These are phyloP conservation scores for Enteromius viviparus DNA, from an alignment of 2,797 vertebrate genomes.

Conservation along the genomic window DNA sequence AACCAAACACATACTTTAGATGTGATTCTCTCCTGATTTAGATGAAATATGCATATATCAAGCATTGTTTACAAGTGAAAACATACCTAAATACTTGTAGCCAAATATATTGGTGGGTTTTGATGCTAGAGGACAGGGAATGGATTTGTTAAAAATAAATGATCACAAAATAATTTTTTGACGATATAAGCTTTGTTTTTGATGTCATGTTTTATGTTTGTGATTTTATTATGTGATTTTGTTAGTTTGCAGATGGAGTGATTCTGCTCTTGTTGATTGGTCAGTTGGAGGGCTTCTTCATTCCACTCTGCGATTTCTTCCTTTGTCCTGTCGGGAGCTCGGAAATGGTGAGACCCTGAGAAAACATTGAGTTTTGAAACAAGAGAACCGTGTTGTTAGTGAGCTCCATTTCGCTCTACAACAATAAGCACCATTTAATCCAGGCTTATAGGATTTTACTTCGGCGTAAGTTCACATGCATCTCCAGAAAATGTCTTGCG, in stretches of 20 bases:
- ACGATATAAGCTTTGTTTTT: background rate
- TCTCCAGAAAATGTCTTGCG: slow-evolving; percentile 11
- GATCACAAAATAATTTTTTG: background rate
- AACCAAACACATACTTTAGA: background rate
- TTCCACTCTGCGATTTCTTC: slow-evolving; percentile 85
- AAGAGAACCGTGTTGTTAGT: background rate
- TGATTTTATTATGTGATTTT: slow-evolving; percentile 29
- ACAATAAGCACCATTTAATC: slow-evolving; percentile 1
- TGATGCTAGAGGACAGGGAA: background rate
- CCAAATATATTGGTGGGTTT: background rate
- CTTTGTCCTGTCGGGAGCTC: slow-evolving; percentile 79
- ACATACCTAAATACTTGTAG: background rate
- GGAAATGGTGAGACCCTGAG: slow-evolving; percentile 80
- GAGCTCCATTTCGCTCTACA: background rate
- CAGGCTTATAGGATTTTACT: slow-evolving; percentile 20
- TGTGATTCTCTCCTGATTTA: background rate
- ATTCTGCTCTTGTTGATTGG: slow-evolving; percentile 91
- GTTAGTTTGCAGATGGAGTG: slow-evolving; percentile 93
- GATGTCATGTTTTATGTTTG: slow-evolving; percentile 6
- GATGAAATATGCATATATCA: background rate
- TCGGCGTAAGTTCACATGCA: background rate
- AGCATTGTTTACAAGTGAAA: background rate
- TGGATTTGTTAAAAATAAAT: background rate
- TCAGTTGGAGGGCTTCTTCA: slow-evolving; percentile 90
- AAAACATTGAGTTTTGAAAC: background rate